phyloP scores from a whole-genome alignment of 23 tunicate species.

The Ciona savignyi region DNA sequence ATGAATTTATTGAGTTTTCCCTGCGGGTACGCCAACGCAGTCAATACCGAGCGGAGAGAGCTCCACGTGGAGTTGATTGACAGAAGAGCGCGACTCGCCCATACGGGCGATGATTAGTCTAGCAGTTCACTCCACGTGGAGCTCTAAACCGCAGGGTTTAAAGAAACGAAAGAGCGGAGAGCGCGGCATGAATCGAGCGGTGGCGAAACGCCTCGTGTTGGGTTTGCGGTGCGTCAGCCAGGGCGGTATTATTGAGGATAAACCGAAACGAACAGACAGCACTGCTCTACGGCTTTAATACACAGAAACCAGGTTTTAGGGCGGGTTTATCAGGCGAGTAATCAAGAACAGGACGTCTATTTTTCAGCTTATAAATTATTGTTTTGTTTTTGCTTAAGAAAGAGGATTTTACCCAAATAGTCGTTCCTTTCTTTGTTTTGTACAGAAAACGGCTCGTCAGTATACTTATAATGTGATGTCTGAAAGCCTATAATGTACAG shows the following conservation, averaged over 20 bases:
- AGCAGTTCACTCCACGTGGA: conserved; percentile 6
- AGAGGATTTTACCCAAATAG: too few relatives aligned
- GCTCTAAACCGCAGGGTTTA: conserved; percentile 6
- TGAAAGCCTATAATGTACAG: too few relatives aligned
- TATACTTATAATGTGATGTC: too few relatives aligned
- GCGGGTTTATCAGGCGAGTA: too few relatives aligned
- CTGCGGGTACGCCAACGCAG: conserved; percentile 5
- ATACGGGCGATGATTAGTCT: background rate
- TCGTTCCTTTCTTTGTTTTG: too few relatives aligned
- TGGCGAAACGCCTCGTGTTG: conserved; percentile 5
- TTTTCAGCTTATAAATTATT: too few relatives aligned
- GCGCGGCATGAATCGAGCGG: conserved; percentile 10
- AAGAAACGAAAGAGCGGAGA: conserved; percentile 16
- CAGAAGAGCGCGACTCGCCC: background rate
- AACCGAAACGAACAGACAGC: background rate
- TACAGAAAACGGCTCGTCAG: too few relatives aligned
- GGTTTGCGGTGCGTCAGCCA: background rate
- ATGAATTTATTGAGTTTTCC: background rate
- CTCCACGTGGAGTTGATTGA: conserved; percentile 19
- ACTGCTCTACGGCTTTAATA: too few relatives aligned
- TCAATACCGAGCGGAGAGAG: background rate
- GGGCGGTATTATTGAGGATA: background rate
- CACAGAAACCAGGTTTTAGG: too few relatives aligned
- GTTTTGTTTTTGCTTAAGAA: too few relatives aligned
- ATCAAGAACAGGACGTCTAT: too few relatives aligned